phyloP scores from a whole-genome alignment of 1,140 invertebrate genomes.

The Zaprionus inermis region DNA sequence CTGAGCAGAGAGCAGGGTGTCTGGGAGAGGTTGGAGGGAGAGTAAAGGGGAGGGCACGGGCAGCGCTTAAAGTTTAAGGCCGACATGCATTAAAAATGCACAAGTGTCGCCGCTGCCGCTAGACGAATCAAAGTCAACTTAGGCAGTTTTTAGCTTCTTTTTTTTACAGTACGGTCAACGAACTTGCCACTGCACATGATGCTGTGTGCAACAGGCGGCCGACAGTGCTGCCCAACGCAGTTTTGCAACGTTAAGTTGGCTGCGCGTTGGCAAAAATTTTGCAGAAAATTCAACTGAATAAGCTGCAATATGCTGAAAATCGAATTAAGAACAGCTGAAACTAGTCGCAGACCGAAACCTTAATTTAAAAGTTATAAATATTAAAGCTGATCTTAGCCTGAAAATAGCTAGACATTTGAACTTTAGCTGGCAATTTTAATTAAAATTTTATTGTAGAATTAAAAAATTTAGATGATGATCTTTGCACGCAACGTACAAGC shows the following conservation, averaged over 20 bases:
- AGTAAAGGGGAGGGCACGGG: neutral
- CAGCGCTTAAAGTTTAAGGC: slow-evolving; percentile 63
- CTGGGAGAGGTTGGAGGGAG: neutral
- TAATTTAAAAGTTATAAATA: neutral
- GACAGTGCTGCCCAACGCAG: slow-evolving; percentile 5
- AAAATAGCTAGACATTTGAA: neutral
- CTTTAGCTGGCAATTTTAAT: neutral
- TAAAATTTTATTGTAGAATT: neutral
- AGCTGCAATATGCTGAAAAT: neutral
- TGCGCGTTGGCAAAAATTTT: neutral
- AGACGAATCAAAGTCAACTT: slow-evolving; percentile 71
- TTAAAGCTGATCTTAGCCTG: neutral
- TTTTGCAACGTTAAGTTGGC: slow-evolving; percentile 12
- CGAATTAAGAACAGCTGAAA: neutral
- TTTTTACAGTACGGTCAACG: slow-evolving; percentile 58
- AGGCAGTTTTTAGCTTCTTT: slow-evolving; percentile 23
- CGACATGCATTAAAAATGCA: slow-evolving; percentile 74
- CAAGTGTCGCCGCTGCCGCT: slow-evolving; percentile 53
- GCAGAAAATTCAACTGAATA: neutral
- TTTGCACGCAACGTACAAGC: too few relatives aligned
- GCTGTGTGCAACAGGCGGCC: slow-evolving; percentile 30
- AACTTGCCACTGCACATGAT: slow-evolving; percentile 40
- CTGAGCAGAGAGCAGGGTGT: neutral
- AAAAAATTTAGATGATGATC: too few relatives aligned
- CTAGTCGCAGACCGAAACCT: neutral